Evolutionary conservation across 2,797 vertebrate genomes (phyloP).

Genomic region (Onychomys leucogaster): DNA sequence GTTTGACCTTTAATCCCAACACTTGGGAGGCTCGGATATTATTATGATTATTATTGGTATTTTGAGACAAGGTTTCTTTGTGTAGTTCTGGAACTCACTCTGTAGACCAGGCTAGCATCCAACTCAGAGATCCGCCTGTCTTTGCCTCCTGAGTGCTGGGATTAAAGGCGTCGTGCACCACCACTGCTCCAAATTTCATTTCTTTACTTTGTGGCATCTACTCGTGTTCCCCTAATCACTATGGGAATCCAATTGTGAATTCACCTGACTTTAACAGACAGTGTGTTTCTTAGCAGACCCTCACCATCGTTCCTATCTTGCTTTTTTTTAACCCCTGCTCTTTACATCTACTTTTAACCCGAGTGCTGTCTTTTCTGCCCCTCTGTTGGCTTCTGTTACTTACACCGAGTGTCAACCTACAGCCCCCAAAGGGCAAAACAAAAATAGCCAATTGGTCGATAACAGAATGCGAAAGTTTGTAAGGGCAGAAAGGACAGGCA

Average conservation of each 20-base stretch:
- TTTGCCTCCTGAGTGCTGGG: background rate
- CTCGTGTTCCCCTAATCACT: background rate
- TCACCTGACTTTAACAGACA: background rate
- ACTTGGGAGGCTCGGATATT: background rate
- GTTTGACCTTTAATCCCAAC: background rate
- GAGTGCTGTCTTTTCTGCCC: background rate
- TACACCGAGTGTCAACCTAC: background rate
- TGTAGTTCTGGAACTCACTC: background rate
- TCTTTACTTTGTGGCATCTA: background rate
- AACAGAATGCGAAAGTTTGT: constrained; percentile 28
- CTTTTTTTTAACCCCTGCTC: background rate
- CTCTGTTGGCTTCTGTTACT: constrained; percentile 25
- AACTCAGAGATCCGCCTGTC: background rate
- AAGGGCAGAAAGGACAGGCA: background rate
- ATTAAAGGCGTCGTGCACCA: background rate
- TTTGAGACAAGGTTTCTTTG: background rate
- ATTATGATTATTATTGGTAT: background rate
- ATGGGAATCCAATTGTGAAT: background rate
- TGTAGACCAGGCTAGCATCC: background rate
- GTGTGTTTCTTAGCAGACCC: background rate
- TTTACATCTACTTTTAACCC: background rate
- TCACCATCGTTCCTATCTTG: background rate
- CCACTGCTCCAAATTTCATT: background rate
- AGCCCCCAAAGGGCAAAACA: constrained; percentile 47
- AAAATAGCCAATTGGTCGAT: constrained; percentile 51